phyloP scores from a whole-genome alignment of 2,888 invertebrate species.

The Galerucella nymphaeae region DNA sequence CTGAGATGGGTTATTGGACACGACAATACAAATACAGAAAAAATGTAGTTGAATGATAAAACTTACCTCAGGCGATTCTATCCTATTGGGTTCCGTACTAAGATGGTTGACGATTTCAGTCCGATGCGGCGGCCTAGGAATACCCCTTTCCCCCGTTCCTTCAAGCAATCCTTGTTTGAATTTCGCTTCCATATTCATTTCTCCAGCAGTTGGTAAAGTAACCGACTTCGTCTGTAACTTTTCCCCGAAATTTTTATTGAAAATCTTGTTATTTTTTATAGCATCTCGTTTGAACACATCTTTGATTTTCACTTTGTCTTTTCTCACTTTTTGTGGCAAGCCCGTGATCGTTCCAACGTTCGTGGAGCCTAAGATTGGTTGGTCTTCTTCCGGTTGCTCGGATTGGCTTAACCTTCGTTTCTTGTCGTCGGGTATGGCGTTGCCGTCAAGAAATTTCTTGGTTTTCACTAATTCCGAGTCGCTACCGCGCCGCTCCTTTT shows the following conservation, averaged over 20 bases:
- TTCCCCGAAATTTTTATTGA: slow-evolving; percentile 69
- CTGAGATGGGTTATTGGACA: too few species aligned
- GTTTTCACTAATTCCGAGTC: slow-evolving; percentile 64
- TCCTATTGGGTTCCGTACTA: slow-evolving; percentile 41
- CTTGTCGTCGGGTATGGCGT: slow-evolving; percentile 74
- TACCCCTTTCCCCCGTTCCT: slow-evolving; percentile 58
- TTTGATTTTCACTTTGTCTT: slow-evolving; percentile 61
- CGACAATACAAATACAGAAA: too few species aligned
- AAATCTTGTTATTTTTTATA: slow-evolving; percentile 66
- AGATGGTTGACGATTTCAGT: slow-evolving; percentile 54
- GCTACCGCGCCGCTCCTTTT: slow-evolving; percentile 68
- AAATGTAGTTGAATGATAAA: too few species aligned
- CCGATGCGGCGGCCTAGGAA: slow-evolving; percentile 59
- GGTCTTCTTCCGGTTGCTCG: slow-evolving; percentile 56
- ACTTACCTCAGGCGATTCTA: slow-evolving; percentile 50
- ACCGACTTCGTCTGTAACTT: slow-evolving; percentile 55
- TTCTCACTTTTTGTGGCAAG: slow-evolving; percentile 62
- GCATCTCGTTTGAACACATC: slow-evolving; percentile 62
- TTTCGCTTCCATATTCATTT: slow-evolving; percentile 68
- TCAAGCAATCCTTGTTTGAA: slow-evolving; percentile 71
- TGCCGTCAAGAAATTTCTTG: slow-evolving; percentile 67
- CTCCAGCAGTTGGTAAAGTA: slow-evolving; percentile 64
- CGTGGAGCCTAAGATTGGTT: slow-evolving; percentile 71
- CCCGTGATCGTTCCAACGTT: slow-evolving; percentile 74
- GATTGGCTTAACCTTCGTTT: slow-evolving; percentile 73